Percentiles rank a stretch among this genome's conserved stretches.
Evolutionary conservation across 35 echinoderm and acorn worm species (phyloP).

Genomic region (Nesometra sesokonis): DNA sequence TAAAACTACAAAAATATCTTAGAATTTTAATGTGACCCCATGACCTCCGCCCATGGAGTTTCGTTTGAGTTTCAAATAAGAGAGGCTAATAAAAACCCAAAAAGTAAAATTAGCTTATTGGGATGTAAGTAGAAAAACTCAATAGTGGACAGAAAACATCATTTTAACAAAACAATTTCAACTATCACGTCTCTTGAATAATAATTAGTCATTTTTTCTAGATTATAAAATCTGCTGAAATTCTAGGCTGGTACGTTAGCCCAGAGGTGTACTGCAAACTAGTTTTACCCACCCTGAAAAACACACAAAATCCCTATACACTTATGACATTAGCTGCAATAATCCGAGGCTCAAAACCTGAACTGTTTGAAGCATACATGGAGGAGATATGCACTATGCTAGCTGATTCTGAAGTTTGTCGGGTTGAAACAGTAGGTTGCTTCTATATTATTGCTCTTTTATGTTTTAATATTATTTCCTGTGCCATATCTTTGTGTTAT

Average conservation of each 20-base stretch:
- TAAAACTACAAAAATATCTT: too few relatives aligned
- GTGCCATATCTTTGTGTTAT: too few relatives aligned
- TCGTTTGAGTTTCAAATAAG: too few relatives aligned
- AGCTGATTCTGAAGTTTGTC: slow-evolving; percentile 58
- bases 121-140: too few relatives aligned
- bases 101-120: too few relatives aligned
- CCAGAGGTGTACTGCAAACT: slow-evolving; percentile 93
- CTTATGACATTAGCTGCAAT: slow-evolving; percentile 85
- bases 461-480: neutral
- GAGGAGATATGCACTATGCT: slow-evolving; percentile 40
- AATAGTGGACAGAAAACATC: too few relatives aligned
- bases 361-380: slow-evolving; percentile 43
- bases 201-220: too few relatives aligned
- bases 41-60: too few relatives aligned
- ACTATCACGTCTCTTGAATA: too few relatives aligned
- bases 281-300: slow-evolving; percentile 41
- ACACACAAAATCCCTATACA: slow-evolving; percentile 33
- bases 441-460: neutral
- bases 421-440: slow-evolving; percentile 54
- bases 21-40: too few relatives aligned
- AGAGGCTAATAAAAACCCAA: too few relatives aligned
- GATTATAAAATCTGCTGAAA: slow-evolving; percentile 55
- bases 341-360: slow-evolving; percentile 37
- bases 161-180: too few relatives aligned
- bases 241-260: slow-evolving; percentile 70